These are phyloP conservation scores for Aspidapion aeneum DNA, from an alignment of 2,888 invertebrate genomes.

Conservation along the genomic window DNA sequence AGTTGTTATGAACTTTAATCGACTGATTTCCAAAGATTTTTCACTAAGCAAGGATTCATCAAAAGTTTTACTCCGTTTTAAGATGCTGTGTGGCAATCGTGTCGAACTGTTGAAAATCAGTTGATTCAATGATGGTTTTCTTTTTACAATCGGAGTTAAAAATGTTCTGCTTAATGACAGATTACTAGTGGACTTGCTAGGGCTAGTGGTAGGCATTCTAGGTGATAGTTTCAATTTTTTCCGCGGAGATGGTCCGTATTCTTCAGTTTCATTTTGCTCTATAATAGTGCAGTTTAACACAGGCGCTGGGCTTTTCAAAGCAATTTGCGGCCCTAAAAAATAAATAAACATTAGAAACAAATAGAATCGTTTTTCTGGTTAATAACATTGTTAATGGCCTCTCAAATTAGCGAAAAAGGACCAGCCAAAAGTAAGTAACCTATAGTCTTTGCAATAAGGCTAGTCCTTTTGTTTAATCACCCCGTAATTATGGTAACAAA, in stretches of 20 bases:
- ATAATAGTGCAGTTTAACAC: conserved; percentile 15
- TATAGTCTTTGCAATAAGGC: too few species aligned
- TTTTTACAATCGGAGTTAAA: conserved; percentile 54
- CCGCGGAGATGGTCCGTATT: conserved; percentile 25
- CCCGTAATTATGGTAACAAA: too few species aligned
- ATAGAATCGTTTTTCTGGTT: too few species aligned
- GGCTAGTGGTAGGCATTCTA: conserved; percentile 22
- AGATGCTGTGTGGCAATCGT: conserved; percentile 60
- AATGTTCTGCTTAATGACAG: conserved; percentile 21
- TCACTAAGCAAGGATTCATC: conserved; percentile 14
- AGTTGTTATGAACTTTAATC: neutral
- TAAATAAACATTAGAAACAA: too few species aligned
- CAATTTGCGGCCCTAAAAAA: neutral
- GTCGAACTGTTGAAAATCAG: neutral
- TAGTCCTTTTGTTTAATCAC: too few species aligned
- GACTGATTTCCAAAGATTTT: conserved; percentile 7
- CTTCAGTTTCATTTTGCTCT: conserved; percentile 22
- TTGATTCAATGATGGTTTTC: conserved; percentile 38
- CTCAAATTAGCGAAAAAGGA: too few species aligned
- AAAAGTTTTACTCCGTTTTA: conserved; percentile 51
- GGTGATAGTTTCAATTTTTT: conserved; percentile 36
- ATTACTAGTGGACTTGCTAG: conserved; percentile 11
- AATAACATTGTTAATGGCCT: too few species aligned
- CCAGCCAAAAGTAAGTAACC: too few species aligned
- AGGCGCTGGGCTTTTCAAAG: conserved; percentile 9